Percentiles rank a stretch among this genome's conserved stretches.
phyloP scores from a whole-genome alignment of 2,888 invertebrate species.

The Andrena hattorfiana region DNA sequence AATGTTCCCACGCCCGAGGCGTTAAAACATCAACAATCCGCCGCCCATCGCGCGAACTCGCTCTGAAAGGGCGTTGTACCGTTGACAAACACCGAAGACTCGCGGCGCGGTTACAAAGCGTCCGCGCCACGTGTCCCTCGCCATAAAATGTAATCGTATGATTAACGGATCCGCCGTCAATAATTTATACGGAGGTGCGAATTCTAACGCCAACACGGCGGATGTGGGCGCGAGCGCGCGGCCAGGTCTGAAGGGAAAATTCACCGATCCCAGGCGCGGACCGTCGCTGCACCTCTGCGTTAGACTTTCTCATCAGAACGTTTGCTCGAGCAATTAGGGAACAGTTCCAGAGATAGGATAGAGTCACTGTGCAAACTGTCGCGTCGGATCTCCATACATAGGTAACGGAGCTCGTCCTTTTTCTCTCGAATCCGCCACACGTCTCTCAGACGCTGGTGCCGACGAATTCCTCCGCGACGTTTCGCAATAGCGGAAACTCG shows the following conservation, averaged over 20 bases:
- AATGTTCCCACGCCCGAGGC: background rate
- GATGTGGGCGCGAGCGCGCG: constrained; percentile 30
- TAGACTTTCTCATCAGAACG: constrained; percentile 68
- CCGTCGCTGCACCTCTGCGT: constrained; percentile 59
- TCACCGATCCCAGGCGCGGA: constrained; percentile 47
- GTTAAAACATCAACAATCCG: constrained; percentile 6
- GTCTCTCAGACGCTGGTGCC: background rate
- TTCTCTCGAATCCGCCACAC: constrained; percentile 7
- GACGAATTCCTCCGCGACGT: background rate
- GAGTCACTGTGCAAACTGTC: constrained; percentile 68
- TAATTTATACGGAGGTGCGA: constrained; percentile 54
- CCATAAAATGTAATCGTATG: constrained; percentile 53
- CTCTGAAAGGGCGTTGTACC: background rate
- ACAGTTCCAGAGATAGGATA: constrained; percentile 68
- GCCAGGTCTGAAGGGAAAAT: constrained; percentile 50
- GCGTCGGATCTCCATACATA: constrained; percentile 57
- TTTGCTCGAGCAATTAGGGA: constrained; percentile 70
- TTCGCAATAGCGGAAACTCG: background rate
- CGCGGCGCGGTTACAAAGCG: background rate
- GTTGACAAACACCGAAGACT: constrained; percentile 14
- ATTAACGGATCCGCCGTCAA: constrained; percentile 54
- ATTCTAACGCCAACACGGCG: constrained; percentile 54
- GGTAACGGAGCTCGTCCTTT: constrained; percentile 60
- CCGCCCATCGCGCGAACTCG: background rate
- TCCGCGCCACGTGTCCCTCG: constrained; percentile 56